These are phyloP conservation scores for Drosophila pachea DNA, from an alignment of 1,140 invertebrate species.

Conservation along the genomic window DNA sequence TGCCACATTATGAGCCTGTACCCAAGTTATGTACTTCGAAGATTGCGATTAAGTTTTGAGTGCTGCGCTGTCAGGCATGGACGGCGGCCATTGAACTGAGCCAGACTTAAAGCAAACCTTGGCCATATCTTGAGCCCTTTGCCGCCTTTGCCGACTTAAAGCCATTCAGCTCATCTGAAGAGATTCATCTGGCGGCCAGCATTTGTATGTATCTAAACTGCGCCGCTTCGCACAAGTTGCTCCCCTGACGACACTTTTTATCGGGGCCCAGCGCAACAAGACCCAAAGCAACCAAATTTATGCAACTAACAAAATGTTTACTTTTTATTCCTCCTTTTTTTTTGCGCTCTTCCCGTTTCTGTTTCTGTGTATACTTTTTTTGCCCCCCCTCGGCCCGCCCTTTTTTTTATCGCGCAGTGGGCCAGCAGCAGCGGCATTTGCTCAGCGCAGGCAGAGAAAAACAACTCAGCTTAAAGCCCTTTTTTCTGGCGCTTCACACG, in stretches of 20 bases:
- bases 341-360: constrained; percentile 10
- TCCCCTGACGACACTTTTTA: constrained; percentile 70
- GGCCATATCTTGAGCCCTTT: background rate
- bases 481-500: constrained; percentile 10
- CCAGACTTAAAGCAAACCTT: constrained; percentile 27
- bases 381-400: constrained; percentile 11
- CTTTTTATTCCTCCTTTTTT: constrained; percentile 14
- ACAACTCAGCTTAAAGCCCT: constrained; percentile 3
- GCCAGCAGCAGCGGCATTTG: constrained; percentile 14
- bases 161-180: background rate
- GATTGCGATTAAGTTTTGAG: constrained; percentile 19
- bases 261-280: constrained; percentile 27
- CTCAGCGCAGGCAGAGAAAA: constrained; percentile 9
- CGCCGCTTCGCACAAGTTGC: constrained; percentile 61
- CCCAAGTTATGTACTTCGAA: constrained; percentile 28
- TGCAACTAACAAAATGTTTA: constrained; percentile 74
- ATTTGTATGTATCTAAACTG: constrained; percentile 37
- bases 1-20: constrained; percentile 48
- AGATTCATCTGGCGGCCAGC: background rate
- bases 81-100: constrained; percentile 57
- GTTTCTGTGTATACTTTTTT: constrained; percentile 33
- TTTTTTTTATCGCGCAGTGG: constrained; percentile 59
- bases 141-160: background rate
- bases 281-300: constrained; percentile 55
- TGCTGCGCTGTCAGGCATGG: background rate